Evolutionary conservation across 2,888 invertebrate species (phyloP).

Genomic region (Dinocampus coccinellae): DNA sequence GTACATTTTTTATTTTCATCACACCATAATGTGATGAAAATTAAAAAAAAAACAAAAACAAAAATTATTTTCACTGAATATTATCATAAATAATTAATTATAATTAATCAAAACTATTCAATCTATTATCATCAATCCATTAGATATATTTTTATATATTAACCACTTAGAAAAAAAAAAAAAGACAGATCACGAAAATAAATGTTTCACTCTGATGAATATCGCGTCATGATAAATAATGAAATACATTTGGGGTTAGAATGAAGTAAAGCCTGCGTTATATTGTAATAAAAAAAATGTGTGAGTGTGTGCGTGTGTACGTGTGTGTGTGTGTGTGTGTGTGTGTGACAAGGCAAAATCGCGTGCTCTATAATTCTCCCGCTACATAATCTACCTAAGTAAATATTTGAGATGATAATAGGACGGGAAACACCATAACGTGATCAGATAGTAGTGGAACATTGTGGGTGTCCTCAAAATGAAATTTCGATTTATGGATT

Average conservation of each 20-base stretch:
- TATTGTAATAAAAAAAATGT: no score
- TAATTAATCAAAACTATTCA: neutral
- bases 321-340: constrained; percentile 5
- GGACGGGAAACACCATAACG: constrained; percentile 27
- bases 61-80: no score
- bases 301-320: no score
- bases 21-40: no score
- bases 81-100: neutral
- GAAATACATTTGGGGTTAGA: neutral
- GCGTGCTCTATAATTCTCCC: constrained; percentile 20
- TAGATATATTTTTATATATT: neutral
- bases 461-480: constrained; percentile 21
- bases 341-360: constrained; percentile 13
- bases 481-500: constrained; percentile 42
- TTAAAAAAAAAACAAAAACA: no score
- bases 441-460: neutral
- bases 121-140: neutral
- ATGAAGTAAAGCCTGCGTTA: neutral
- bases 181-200: neutral
- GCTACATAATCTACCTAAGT: constrained; percentile 32
- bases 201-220: neutral
- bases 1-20: no score
- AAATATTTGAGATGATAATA: constrained; percentile 41
- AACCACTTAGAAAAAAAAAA: neutral
- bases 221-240: neutral